phyloP scores from a whole-genome alignment of 1,140 invertebrate species.

The Lysiphlebus fabarum region DNA sequence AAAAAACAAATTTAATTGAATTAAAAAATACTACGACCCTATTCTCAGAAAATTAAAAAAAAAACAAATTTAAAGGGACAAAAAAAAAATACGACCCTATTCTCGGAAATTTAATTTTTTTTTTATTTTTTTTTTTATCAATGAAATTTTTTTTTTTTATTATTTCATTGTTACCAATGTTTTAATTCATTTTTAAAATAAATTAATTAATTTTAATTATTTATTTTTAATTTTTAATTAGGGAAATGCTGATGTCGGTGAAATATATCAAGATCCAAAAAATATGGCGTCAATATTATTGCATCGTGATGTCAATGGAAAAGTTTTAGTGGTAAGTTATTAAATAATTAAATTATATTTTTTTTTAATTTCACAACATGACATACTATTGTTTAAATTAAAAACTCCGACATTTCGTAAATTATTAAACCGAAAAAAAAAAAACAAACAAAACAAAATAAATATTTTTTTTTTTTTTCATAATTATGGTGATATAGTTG shows the following conservation, averaged over 20 bases:
- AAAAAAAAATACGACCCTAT: no score
- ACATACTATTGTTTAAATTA: not conserved
- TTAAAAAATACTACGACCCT: no score
- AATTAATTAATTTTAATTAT: no score
- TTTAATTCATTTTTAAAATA: no score
- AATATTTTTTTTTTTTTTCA: conserved; percentile 10
- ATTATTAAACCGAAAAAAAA: not conserved
- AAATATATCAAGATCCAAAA: conserved; percentile 80
- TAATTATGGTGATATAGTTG: conserved; percentile 22
- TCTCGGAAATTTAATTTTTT: no score
- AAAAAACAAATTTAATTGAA: no score
- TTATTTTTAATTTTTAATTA: conserved; percentile 43
- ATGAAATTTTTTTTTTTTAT: no score
- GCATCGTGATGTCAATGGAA: conserved; percentile 72
- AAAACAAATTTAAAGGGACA: no score
- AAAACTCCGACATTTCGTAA: not conserved
- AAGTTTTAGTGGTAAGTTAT: conserved; percentile 77
- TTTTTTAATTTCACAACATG: conserved; percentile 2
- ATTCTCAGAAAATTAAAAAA: no score
- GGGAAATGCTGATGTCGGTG: conserved; percentile 69
- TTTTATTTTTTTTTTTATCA: no score
- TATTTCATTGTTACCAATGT: no score
- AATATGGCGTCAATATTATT: conserved; percentile 83
- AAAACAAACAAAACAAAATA: not conserved
- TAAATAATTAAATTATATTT: conserved; percentile 8